Evolutionary conservation across 2,888 invertebrate species (phyloP).

Genomic region (Sphecodes monilicornis): DNA sequence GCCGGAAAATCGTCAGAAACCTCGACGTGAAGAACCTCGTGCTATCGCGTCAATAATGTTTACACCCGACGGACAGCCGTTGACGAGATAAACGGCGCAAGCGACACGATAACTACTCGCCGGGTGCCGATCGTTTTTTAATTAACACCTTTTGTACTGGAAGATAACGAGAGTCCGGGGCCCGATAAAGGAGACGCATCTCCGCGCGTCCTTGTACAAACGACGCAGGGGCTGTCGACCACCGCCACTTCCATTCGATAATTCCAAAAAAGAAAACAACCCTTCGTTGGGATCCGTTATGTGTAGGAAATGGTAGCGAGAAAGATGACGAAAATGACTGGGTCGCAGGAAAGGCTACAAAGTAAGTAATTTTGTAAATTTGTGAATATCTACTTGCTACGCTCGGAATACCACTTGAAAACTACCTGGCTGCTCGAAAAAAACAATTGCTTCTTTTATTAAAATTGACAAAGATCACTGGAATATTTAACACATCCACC

Average conservation of each 20-base stretch:
- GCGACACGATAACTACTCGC: slow-evolving; percentile 70
- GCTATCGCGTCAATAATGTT: slow-evolving; percentile 75
- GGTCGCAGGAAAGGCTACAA: background rate
- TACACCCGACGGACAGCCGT: slow-evolving; percentile 69
- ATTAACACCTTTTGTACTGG: slow-evolving; percentile 64
- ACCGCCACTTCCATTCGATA: slow-evolving; percentile 31
- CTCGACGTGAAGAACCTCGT: slow-evolving; percentile 40
- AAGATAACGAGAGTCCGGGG: slow-evolving; percentile 60
- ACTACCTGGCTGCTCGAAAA: no score
- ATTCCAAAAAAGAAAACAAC: slow-evolving; percentile 22
- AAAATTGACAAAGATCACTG: no score
- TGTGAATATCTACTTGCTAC: no score
- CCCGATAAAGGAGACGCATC: slow-evolving; percentile 58
- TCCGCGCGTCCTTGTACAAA: slow-evolving; percentile 32
- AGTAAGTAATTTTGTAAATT: background rate
- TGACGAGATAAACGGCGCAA: slow-evolving; percentile 71
- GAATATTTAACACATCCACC: no score
- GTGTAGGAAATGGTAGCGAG: background rate
- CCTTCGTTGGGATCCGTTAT: background rate
- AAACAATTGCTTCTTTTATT: no score
- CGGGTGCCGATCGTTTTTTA: slow-evolving; percentile 53
- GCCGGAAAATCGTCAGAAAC: slow-evolving; percentile 62
- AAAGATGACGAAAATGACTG: background rate
- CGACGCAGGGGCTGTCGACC: slow-evolving; percentile 15
- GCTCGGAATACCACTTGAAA: no score